phyloP scores from a whole-genome alignment of 1,140 invertebrate species.

The Holotrichia oblita region DNA sequence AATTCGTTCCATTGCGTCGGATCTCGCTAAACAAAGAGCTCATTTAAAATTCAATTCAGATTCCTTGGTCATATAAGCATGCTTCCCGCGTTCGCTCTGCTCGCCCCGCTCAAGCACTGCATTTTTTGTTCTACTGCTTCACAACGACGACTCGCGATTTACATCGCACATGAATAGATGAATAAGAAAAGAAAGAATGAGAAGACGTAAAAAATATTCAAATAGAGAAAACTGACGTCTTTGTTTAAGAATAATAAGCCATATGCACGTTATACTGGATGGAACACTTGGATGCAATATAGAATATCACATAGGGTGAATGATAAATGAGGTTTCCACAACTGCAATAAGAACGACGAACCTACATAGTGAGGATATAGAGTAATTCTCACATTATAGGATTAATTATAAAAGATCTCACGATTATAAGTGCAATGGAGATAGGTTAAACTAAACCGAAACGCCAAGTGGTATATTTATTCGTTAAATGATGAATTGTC shows the following conservation, averaged over 20 bases:
- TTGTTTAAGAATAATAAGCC: slow-evolving; percentile 36
- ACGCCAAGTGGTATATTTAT: too few species aligned
- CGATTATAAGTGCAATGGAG: too few species aligned
- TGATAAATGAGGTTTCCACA: slow-evolving; percentile 10
- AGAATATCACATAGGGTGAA: slow-evolving; percentile 37
- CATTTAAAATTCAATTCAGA: slow-evolving; percentile 26
- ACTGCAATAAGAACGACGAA: neutral
- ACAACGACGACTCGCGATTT: neutral
- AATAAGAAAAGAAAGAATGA: slow-evolving; percentile 3
- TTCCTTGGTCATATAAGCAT: slow-evolving; percentile 1
- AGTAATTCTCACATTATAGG: neutral
- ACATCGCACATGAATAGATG: slow-evolving; percentile 28
- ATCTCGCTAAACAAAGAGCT: slow-evolving; percentile 17
- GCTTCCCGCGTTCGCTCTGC: slow-evolving; percentile 1
- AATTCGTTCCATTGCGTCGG: slow-evolving; percentile 3
- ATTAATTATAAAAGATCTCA: neutral
- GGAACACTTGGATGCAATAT: slow-evolving; percentile 15
- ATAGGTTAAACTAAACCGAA: too few species aligned
- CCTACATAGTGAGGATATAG: neutral
- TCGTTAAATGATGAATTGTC: too few species aligned
- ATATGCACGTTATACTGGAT: slow-evolving; percentile 10
- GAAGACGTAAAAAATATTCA: slow-evolving; percentile 30
- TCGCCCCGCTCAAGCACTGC: neutral
- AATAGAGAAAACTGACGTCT: slow-evolving; percentile 19
- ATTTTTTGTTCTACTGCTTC: neutral